Evolutionary conservation across 2,113 vertebrate genomes (phyloP).

Genomic region (Podarcis raffonei): DNA sequence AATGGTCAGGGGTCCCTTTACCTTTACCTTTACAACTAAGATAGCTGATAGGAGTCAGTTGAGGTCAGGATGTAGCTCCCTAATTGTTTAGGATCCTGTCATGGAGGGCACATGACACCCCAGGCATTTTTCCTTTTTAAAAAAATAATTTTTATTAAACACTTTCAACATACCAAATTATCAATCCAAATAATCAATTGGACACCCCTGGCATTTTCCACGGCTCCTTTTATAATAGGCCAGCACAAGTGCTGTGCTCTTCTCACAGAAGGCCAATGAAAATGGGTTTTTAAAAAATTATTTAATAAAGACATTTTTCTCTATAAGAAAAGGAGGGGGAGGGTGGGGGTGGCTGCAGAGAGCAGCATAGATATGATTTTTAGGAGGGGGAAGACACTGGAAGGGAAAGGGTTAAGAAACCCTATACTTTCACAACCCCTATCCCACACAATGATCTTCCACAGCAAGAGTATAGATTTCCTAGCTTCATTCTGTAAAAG

Average conservation of each 20-base stretch:
- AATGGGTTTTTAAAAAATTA: neutral
- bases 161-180: no score
- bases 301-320: neutral
- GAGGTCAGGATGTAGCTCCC: no score
- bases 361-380: neutral
- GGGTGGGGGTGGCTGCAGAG: neutral
- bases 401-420: neutral
- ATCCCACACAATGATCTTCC: neutral
- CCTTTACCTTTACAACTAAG: no score
- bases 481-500: neutral
- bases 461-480: neutral
- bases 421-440: neutral
- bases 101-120: no score
- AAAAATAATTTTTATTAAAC: no score
- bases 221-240: no score
- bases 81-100: no score
- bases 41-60: no score
- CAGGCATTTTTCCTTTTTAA: no score
- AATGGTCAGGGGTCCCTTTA: no score
- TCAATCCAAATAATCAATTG: no score
- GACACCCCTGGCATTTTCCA: no score
- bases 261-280: neutral
- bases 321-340: neutral
- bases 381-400: neutral
- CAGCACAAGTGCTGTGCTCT: neutral